Evolutionary conservation across 2,113 vertebrate genomes (phyloP), one percentile per base, ranked within the genome.

Genomic region (Austrofundulus limnaeus): DNA sequence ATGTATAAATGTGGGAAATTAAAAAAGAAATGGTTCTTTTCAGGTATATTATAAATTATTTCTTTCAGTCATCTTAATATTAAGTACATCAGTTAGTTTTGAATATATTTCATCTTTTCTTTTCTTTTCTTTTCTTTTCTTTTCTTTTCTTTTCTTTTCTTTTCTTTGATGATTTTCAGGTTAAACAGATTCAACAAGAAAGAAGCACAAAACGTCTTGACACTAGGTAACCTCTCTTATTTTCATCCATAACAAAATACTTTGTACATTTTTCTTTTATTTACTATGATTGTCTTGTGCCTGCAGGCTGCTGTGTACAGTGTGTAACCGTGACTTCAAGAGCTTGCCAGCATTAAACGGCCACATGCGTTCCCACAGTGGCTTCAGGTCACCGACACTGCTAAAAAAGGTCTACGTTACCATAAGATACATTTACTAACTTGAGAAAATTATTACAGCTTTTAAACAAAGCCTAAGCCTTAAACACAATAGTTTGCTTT

Each of bases 311-410:
- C 23, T 74, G 56, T 86, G 84, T 68, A 63, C 28, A 49, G 78
- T 90, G 89, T 90, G 85, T 78, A 70, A 85, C 16, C 85, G 73
- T 4, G 81, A 67, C 5, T 91, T 85, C 37, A 81, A 70, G 75
- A 80, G 68, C 43, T 62, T 82, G 14, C 76, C 78, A 3, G 81
- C 79, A 0, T 16, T 86, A 21, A 86, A 82, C 7, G 70, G 81
- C 39, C 84, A 86, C 73, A 84, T 82, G 78, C 73, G 81, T 1
- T 84, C 76, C 2, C 84, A 86, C 70, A 77, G 78, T 13, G 46
- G 70, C 21, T 46, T 53, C 72, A 67, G 66, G 59, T 45, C 78
- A 0, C 19, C 50, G 0, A 0, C 59, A 1, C 50, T 49, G 1
- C 1, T 14, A 2, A 72, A 74, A 54, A 81, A 83, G 81, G 81